Conservation (phyloP, 2,113 vertebrate species). For the Cygnus atratus region DNA sequence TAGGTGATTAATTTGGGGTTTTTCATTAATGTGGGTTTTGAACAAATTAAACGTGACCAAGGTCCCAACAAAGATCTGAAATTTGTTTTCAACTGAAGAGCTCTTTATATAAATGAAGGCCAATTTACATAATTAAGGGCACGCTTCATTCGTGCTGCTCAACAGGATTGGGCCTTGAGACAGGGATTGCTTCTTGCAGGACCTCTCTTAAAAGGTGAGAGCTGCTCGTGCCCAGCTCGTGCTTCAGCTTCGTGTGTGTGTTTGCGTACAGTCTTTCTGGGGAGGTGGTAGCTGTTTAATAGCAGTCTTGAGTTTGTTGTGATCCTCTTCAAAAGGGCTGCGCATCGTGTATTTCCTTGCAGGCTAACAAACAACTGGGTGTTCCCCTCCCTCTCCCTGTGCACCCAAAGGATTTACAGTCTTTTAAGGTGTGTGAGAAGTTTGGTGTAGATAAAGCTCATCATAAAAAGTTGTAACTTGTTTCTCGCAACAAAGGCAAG, state of each 20-base stretch:
- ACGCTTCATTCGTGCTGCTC: rapidly evolving
- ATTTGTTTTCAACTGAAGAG: background rate
- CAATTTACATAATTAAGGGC: background rate
- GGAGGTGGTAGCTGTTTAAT: background rate
- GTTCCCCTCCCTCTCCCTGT: background rate
- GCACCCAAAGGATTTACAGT: background rate
- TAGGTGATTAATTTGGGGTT: background rate
- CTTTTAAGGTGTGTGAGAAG: background rate
- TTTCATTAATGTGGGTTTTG: slow-evolving; percentile 34
- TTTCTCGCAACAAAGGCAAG: background rate
- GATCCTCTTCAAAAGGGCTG: background rate
- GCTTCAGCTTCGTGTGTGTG: background rate
- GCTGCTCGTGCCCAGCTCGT: rapidly evolving
- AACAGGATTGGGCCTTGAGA: background rate
- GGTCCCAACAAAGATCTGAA: background rate
- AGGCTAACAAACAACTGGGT: background rate
- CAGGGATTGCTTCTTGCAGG: background rate
- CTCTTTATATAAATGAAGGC: background rate
- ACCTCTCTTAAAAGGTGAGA: background rate
- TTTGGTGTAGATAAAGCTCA: background rate
- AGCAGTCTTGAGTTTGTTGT: background rate
- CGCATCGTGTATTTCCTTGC: background rate
- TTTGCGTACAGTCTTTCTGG: background rate
- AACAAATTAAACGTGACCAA: slow-evolving; percentile 21
- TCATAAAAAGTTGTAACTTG: background rate